phyloP scores from a whole-genome alignment of 1,140 invertebrate species.

The Zaprionus inermis region DNA sequence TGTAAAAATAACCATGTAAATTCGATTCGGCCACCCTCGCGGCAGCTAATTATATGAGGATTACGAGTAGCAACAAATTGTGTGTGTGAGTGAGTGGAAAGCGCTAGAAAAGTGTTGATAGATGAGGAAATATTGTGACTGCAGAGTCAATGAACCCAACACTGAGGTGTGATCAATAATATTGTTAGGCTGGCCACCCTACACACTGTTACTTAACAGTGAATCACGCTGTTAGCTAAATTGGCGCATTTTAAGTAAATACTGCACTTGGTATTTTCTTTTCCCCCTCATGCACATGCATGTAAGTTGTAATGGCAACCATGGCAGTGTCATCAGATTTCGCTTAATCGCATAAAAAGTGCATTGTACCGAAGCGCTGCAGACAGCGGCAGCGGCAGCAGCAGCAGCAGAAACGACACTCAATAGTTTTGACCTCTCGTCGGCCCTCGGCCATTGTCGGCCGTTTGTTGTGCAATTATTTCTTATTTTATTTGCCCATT shows the following conservation, averaged over 20 bases:
- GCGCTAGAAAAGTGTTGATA: slow-evolving; percentile 36
- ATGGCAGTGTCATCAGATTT: slow-evolving; percentile 64
- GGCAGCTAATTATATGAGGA: slow-evolving; percentile 65
- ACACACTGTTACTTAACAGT: slow-evolving; percentile 16
- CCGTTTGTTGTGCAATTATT: slow-evolving; percentile 76
- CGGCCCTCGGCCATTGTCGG: slow-evolving; percentile 42
- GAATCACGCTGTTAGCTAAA: not conserved
- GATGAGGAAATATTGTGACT: slow-evolving; percentile 45
- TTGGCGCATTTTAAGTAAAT: not conserved
- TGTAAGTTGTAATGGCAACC: slow-evolving; percentile 26
- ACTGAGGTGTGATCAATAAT: slow-evolving; percentile 45
- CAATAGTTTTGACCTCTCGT: slow-evolving; percentile 71
- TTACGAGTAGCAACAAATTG: slow-evolving; percentile 54
- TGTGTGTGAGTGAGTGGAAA: slow-evolving; percentile 43
- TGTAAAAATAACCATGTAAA: slow-evolving; percentile 79
- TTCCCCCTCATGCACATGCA: not conserved
- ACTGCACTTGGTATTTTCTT: not conserved
- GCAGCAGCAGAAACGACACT: slow-evolving; percentile 50
- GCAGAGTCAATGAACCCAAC: slow-evolving; percentile 64
- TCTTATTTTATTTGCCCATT: slow-evolving; percentile 62
- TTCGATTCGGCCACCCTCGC: slow-evolving; percentile 74
- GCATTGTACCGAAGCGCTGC: slow-evolving; percentile 50
- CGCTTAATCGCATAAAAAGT: slow-evolving; percentile 77
- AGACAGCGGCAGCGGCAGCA: slow-evolving; percentile 27
- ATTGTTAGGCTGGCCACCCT: slow-evolving; percentile 22